Percentiles rank a stretch among this genome's conserved stretches.
These are phyloP conservation scores for Drosophila antonietae DNA, from an alignment of 2,888 invertebrate genomes.

Conservation along the genomic window DNA sequence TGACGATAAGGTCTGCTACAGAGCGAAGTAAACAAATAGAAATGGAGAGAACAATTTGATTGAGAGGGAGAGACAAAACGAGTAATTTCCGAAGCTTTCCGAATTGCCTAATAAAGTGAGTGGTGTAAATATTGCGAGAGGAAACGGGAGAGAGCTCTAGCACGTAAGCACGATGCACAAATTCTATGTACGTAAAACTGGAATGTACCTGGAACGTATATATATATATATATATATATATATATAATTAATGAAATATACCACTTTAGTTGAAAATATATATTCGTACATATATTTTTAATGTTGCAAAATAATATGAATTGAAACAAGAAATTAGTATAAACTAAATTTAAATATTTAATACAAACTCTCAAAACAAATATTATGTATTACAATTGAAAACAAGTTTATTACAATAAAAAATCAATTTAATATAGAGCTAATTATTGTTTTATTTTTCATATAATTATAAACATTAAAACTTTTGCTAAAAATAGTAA, in stretches of 20 bases:
- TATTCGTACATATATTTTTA: neutral
- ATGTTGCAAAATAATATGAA: too few relatives aligned
- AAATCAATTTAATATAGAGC: too few relatives aligned
- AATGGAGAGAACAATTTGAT: neutral
- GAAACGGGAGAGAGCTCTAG: neutral
- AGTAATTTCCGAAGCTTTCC: neutral
- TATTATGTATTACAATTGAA: too few relatives aligned
- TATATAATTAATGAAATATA: neutral
- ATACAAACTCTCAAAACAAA: too few relatives aligned
- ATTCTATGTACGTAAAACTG: neutral
- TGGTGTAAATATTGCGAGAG: neutral
- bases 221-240: neutral
- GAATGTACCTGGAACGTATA: neutral
- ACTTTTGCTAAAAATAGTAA: too few relatives aligned
- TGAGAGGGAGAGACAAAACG: neutral
- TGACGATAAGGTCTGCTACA: constrained; percentile 8
- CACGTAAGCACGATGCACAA: constrained; percentile 11
- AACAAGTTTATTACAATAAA: too few relatives aligned
- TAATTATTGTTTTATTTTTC: too few relatives aligned
- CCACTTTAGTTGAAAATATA: neutral
- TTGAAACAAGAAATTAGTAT: too few relatives aligned
- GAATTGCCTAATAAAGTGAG: neutral
- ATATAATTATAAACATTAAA: too few relatives aligned
- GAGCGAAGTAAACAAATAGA: constrained; percentile 5
- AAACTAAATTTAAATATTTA: too few relatives aligned